A percentile compares a stretch with the other conserved stretches of the same genome.
Conservation (phyloP, 2,888 invertebrate species). For the Pammene aurita region DNA sequence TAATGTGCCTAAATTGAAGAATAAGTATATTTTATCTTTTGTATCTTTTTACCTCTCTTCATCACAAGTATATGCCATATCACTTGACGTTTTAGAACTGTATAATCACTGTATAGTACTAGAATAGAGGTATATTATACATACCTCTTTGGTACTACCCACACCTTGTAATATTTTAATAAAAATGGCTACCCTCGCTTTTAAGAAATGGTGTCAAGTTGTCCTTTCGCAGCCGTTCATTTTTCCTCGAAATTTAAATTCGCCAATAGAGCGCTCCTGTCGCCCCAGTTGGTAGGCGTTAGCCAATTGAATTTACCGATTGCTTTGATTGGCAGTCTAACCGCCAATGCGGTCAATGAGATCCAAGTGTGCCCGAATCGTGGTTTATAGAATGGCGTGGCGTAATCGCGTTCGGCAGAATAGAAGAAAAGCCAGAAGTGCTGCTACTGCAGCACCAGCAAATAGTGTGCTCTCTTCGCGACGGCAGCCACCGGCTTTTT, state of each 20-base stretch:
- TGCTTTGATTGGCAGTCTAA: slow-evolving; percentile 1
- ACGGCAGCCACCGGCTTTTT: slow-evolving; percentile 68
- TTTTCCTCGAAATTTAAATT: slow-evolving; percentile 20
- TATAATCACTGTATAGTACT: too few species aligned
- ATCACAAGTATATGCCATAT: slow-evolving; percentile 1
- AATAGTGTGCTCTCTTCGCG: slow-evolving; percentile 72
- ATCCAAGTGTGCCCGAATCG: not conserved
- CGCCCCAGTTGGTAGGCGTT: not conserved
- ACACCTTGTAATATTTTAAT: not conserved
- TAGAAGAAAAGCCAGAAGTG: slow-evolving; percentile 69
- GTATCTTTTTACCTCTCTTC: not conserved
- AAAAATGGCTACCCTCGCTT: not conserved
- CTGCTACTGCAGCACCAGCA: slow-evolving; percentile 75
- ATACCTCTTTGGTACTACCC: too few species aligned
- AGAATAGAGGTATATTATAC: too few species aligned
- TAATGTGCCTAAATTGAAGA: too few species aligned
- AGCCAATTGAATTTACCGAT: not conserved
- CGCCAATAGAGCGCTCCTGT: slow-evolving; percentile 14
- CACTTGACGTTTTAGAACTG: not conserved
- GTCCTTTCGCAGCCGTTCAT: not conserved
- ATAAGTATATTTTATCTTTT: too few species aligned
- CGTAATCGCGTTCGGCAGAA: slow-evolving; percentile 73
- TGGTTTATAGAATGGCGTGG: slow-evolving; percentile 63
- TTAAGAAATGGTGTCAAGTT: not conserved
- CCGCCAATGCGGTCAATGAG: slow-evolving; percentile 19